Evolutionary conservation across 2,797 vertebrate species (phyloP).

Genomic region (Lerista edwardsae): DNA sequence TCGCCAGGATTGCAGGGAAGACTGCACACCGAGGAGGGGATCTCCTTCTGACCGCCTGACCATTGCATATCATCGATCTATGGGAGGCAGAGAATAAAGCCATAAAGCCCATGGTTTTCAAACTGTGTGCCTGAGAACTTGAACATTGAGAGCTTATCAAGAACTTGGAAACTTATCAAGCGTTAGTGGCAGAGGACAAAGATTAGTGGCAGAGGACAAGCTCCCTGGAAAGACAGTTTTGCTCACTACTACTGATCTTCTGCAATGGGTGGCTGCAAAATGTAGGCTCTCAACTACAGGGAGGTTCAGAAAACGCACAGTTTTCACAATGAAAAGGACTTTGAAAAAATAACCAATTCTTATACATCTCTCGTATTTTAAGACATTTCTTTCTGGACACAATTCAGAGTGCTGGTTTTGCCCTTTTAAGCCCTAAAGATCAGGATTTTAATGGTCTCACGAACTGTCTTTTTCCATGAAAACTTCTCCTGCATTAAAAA

Average conservation of each 20-base stretch:
- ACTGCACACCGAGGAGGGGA: slow-evolving; percentile 88
- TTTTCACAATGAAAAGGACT: too few relatives aligned
- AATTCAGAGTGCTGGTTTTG: too few relatives aligned
- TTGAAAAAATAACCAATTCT: too few relatives aligned
- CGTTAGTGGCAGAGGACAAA: not conserved
- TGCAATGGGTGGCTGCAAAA: too few relatives aligned
- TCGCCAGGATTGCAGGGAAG: slow-evolving; percentile 87
- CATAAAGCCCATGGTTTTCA: not conserved
- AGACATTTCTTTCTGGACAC: too few relatives aligned
- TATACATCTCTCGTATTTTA: too few relatives aligned
- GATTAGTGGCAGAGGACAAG: not conserved
- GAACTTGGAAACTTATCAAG: too few relatives aligned
- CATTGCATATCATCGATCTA: slow-evolving; percentile 38
- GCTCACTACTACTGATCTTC: not conserved
- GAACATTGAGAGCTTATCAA: not conserved
- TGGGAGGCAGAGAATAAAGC: not conserved
- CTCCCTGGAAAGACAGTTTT: not conserved
- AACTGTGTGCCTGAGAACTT: not conserved
- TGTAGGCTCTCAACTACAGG: not conserved
- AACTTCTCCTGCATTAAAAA: too few relatives aligned
- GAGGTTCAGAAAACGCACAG: not conserved
- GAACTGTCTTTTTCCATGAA: too few relatives aligned
- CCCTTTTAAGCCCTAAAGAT: too few relatives aligned
- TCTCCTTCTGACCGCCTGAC: slow-evolving; percentile 72
- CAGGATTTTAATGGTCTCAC: too few relatives aligned